These are phyloP conservation scores for Galeopsomyia nigrocyanea DNA, from an alignment of 2,888 invertebrate genomes.

Conservation along the genomic window DNA sequence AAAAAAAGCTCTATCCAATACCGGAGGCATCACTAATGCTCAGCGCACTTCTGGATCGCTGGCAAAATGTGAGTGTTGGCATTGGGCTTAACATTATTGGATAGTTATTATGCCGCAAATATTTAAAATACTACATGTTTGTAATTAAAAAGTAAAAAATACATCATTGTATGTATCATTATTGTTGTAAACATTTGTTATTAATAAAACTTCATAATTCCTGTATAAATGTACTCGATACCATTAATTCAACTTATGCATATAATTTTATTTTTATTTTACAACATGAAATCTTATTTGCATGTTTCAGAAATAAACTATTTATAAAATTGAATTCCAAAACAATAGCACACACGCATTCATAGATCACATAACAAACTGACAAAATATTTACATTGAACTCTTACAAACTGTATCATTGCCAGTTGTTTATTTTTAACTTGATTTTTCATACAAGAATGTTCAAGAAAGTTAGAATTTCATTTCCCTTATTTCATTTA, in stretches of 20 bases:
- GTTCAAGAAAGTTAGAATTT: not conserved
- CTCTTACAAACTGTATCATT: conserved; percentile 15
- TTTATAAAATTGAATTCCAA: conserved; percentile 27
- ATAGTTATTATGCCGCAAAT: conserved; percentile 45
- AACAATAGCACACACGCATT: not conserved
- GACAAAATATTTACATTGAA: conserved; percentile 41
- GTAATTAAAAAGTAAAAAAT: conserved; percentile 29
- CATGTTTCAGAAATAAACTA: conserved; percentile 27
- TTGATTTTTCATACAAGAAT: conserved; percentile 33
- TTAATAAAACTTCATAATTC: no score
- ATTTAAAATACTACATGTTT: conserved; percentile 25
- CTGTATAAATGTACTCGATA: no score
- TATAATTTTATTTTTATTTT: conserved; percentile 37
- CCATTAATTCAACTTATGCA: conserved; percentile 24
- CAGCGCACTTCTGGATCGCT: conserved; percentile 76
- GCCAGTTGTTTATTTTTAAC: not conserved
- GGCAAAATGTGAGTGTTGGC: conserved; percentile 74
- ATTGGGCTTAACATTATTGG: conserved; percentile 73
- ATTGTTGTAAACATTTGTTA: no score
- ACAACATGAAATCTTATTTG: conserved; percentile 7
- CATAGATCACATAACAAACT: conserved; percentile 30
- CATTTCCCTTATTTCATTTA: conserved; percentile 35
- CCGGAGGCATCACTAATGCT: conserved; percentile 76
- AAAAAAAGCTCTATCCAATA: conserved; percentile 75
- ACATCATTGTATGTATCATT: no score